Evolutionary conservation across 2,888 invertebrate species (phyloP).

Genomic region (Dione juno): DNA sequence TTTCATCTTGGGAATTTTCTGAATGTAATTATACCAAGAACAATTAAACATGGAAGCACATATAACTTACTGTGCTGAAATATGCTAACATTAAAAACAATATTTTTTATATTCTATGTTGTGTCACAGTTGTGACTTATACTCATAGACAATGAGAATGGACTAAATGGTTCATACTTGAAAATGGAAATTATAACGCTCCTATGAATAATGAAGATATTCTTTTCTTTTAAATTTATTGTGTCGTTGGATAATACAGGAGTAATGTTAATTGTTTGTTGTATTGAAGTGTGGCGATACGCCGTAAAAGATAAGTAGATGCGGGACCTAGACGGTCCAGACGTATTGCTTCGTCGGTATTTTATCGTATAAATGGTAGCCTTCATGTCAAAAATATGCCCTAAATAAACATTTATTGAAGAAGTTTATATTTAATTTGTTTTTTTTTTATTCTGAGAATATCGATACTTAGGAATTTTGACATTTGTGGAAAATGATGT

Average conservation of each 20-base stretch:
- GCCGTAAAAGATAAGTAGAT: not conserved
- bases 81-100: conserved; percentile 8
- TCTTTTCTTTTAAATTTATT: not conserved
- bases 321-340: not conserved
- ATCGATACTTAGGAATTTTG: not conserved
- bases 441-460: not conserved
- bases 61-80: not conserved
- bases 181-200: not conserved
- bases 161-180: not conserved
- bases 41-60: not conserved
- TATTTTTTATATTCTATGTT: not conserved
- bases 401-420: conserved; percentile 4
- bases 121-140: not conserved
- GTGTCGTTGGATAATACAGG: conserved; percentile 4
- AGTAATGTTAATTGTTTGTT: conserved; percentile 13
- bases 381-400: conserved; percentile 41
- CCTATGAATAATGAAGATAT: not conserved
- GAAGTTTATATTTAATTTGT: not conserved
- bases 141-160: not conserved
- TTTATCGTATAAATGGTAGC: conserved; percentile 21
- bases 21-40: not conserved
- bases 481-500: not conserved
- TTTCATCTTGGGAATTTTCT: not conserved
- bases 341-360: conserved; percentile 1
- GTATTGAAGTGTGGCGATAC: conserved; percentile 6